phyloP scores from a whole-genome alignment of 2,113 vertebrate genomes.

The Phrynosoma blainvillii region DNA sequence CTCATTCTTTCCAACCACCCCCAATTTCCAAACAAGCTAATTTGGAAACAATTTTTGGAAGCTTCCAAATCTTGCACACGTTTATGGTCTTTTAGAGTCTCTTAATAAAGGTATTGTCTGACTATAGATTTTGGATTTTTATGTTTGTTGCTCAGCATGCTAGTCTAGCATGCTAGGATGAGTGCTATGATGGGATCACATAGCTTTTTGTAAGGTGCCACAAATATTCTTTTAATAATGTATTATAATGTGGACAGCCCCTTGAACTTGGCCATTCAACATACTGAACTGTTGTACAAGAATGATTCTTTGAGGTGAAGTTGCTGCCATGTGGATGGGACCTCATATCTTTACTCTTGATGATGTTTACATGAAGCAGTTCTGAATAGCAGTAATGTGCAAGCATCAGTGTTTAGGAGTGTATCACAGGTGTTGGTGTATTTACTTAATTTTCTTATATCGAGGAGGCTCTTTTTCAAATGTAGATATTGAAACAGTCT shows the following conservation, averaged over 20 bases:
- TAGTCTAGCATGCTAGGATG: too few species aligned
- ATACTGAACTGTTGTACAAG: too few species aligned
- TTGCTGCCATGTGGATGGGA: background rate
- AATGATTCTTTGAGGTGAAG: background rate
- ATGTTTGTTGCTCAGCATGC: too few species aligned
- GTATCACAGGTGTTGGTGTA: constrained; percentile 1
- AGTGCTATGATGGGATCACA: background rate
- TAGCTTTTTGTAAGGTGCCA: background rate
- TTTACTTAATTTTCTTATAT: background rate
- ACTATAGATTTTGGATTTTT: too few species aligned
- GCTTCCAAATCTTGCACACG: too few species aligned
- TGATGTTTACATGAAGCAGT: background rate
- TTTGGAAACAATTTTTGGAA: too few species aligned
- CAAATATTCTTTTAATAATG: background rate
- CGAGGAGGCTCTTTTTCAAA: background rate
- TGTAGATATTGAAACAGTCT: background rate
- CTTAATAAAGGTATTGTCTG: too few species aligned
- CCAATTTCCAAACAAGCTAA: too few species aligned
- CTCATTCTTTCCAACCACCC: too few species aligned
- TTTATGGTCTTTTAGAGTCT: too few species aligned
- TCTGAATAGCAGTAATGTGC: background rate
- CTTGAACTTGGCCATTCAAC: background rate
- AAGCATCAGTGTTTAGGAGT: background rate
- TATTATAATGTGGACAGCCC: background rate
- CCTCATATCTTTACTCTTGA: background rate